Percentiles rank a stretch among this genome's conserved stretches.
These are phyloP conservation scores for Acanthornis magna DNA, from an alignment of 2,797 vertebrate species.

Conservation along the genomic window DNA sequence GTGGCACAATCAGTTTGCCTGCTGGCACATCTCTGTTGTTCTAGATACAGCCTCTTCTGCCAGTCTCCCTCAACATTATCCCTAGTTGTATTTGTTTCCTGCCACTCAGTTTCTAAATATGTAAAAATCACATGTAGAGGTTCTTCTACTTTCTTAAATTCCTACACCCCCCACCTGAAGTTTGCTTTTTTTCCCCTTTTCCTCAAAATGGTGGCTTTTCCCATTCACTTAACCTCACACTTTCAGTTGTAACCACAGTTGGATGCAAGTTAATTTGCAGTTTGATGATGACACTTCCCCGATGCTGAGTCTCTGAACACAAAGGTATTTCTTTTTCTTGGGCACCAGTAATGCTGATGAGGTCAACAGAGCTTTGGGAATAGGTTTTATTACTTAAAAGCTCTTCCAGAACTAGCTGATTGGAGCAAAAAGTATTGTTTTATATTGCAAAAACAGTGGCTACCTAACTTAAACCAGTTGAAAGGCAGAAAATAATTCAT, in stretches of 20 bases:
- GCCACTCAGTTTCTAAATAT: neutral
- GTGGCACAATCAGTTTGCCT: neutral
- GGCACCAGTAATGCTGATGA: neutral
- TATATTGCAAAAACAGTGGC: conserved; percentile 4
- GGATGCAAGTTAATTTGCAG: conserved; percentile 17
- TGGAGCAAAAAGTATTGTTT: conserved; percentile 6
- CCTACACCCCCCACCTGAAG: neutral
- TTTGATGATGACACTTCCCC: neutral
- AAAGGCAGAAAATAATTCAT: conserved; percentile 35
- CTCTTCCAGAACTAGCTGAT: neutral
- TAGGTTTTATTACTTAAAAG: conserved; percentile 35
- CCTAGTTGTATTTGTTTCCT: neutral
- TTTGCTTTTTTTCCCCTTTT: rapidly evolving
- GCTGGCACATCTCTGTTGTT: neutral
- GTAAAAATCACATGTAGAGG: neutral
- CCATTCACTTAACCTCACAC: neutral
- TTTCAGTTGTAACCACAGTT: neutral
- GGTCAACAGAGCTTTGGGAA: conserved; percentile 10
- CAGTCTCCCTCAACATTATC: neutral
- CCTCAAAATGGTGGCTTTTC: neutral
- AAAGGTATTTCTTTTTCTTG: neutral
- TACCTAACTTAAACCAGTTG: neutral
- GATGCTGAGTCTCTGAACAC: neutral
- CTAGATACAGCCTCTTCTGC: neutral
- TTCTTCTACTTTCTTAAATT: neutral